Evolutionary conservation across 2,797 vertebrate genomes (phyloP), one percentile per base, ranked within the genome.

Genomic region (Crenuchus spilurus): DNA sequence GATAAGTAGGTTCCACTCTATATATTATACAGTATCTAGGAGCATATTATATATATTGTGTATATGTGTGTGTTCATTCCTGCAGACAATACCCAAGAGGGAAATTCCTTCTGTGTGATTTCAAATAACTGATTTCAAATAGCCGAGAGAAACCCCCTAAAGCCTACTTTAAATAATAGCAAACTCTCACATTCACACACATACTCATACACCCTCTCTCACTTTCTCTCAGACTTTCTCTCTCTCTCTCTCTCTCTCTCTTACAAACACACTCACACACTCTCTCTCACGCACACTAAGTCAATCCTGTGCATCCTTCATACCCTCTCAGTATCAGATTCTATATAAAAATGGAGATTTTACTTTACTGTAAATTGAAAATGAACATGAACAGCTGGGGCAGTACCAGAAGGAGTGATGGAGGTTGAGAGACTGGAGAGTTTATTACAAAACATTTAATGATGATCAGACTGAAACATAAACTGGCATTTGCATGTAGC

Each of bases 61-160:
- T 51, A 4, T 7, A 2, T 1, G 14, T 44, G 1, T 41, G 4
- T 61, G 24, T 52, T 37, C 3, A 20, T 16, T 11, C 1, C 4
- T 37, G 35, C 37, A 49, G 69, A 41, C 33, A 46, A 55, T 37
- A 62, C 35, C 35, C 48, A 46, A 24, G n/a, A 70, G 51, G 58
- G 46, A 57, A 78, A 78, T n/a, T 57, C 71, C 71, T 64, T 6
- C 33, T 24, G 9, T n/a, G n/a, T n/a, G n/a, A n/a, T 26, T 60
- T 31, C 31, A 14, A 42, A 2, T 48, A 70, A 8, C 46, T 11
- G 60, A 24, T 44, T 60, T 70, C 31, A 46, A 31, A 26, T 54
- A 58, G 26, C n/a, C 1, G 41, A 26, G 61, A 64, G 41, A 57
- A 73, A 31, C 35, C 39, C 51, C 51, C 33, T 52, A 69, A 31